Base-by-base conservation (phyloP, 2,888 invertebrate species). In the Zhengitettix transpicula region DNA sequence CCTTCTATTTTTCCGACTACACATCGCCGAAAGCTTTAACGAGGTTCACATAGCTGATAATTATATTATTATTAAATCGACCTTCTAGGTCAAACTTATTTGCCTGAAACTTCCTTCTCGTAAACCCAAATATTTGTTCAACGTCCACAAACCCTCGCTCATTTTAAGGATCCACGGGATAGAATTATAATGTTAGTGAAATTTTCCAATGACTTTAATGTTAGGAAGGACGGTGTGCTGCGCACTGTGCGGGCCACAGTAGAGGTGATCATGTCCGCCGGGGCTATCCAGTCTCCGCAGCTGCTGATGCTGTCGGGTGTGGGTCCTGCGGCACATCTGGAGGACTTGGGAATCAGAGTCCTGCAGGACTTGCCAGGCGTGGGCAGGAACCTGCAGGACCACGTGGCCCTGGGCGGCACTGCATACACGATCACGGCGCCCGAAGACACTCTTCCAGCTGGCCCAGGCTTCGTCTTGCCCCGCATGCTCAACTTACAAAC, bases 191-290 rank as follows among this genome's bases (percentile, higher is more conserved):
- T n/a, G n/a, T n/a, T n/a, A n/a, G n/a, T n/a, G n/a, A n/a, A n/a
- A n/a, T n/a, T n/a, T n/a, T n/a, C n/a, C n/a, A n/a, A n/a, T 28
- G 28, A 28, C 3, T 28, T 28, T 28, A 28, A 28, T 28, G 7
- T 28, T 28, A 10, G 17, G 47, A 55, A 55, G 55, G 10, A 14
- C 14, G 55, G 55, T 1, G 40, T 14, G 28, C 11, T 17, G 14
- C 55, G n/a, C 40, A 12, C 14, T n/a, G 78, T 84, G 0, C 75
- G 73, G 63, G 87, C 86, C 0, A 77, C 76, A 10, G 82, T 80
- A 67, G 94, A 94, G 73, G 81, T 96, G 0, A 86, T 97, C 63
- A 71, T 97, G 51, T 85, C 90, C 16, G 90, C 90, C 0, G 97
- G 94, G 1, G 73, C 90, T 0, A 78, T 94, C 64, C 87, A 88